These are phyloP conservation scores for Thysanoteuthis rhombus DNA, from an alignment of 2,888 invertebrate genomes.

Conservation along the genomic window DNA sequence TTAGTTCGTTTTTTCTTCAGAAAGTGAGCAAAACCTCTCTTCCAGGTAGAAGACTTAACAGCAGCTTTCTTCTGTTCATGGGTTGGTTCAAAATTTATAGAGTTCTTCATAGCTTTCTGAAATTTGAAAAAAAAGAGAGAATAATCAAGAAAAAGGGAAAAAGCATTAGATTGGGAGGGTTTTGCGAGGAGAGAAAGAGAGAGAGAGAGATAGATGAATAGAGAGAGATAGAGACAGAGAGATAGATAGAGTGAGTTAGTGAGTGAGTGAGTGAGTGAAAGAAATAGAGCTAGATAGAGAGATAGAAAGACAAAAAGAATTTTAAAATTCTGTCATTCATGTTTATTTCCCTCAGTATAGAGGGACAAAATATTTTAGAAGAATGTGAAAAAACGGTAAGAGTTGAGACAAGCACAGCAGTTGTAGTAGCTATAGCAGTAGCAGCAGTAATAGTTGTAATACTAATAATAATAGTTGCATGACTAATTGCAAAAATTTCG, in stretches of 20 bases:
- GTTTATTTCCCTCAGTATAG: background rate
- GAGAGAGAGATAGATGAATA: background rate
- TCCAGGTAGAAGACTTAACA: slow-evolving; percentile 31
- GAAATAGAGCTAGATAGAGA: background rate
- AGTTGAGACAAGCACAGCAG: background rate
- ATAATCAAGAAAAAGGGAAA: background rate
- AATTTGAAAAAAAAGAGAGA: slow-evolving; percentile 25
- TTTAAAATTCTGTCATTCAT: background rate
- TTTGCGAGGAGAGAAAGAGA: background rate
- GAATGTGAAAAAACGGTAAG: background rate
- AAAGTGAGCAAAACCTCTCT: slow-evolving; percentile 32
- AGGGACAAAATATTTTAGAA: background rate
- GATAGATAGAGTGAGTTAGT: background rate
- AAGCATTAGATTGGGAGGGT: background rate
- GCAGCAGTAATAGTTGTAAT: slow-evolving; percentile 15
- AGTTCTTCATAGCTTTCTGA: slow-evolving; percentile 32
- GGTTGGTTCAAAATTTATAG: slow-evolving; percentile 29
- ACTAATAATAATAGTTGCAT: background rate
- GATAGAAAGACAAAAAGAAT: background rate
- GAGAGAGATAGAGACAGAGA: background rate
- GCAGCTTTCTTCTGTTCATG: slow-evolving; percentile 30
- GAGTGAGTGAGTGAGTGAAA: background rate
- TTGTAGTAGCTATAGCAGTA: slow-evolving; percentile 19
- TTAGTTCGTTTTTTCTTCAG: slow-evolving; percentile 31
- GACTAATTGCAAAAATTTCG: background rate